Evolutionary conservation across 2,113 vertebrate genomes (phyloP).

Genomic region (Salminus brasiliensis): DNA sequence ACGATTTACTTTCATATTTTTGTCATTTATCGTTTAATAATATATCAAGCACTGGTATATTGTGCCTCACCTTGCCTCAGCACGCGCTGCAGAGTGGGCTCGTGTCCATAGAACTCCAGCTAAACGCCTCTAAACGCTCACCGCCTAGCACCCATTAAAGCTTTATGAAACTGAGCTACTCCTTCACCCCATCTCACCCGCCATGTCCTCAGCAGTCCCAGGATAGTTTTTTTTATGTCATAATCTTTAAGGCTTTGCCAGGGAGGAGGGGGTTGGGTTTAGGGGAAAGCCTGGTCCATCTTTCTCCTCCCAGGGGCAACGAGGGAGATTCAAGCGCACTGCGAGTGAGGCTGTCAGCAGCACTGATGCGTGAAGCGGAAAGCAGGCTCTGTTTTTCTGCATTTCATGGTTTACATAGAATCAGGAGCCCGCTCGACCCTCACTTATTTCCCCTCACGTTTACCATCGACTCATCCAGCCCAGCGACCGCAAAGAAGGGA

Average conservation of each 20-base stretch:
- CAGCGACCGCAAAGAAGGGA: not conserved
- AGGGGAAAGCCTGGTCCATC: constrained; percentile 51
- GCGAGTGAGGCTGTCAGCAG: constrained; percentile 47
- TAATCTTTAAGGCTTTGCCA: constrained; percentile 46
- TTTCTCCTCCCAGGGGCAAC: constrained; percentile 59
- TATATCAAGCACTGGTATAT: not conserved
- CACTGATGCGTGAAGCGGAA: constrained; percentile 59
- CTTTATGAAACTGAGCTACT: constrained; percentile 20
- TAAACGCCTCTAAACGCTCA: not conserved
- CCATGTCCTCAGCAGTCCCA: constrained; percentile 31
- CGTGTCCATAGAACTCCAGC: not conserved
- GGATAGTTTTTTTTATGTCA: constrained; percentile 46
- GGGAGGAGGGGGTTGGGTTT: constrained; percentile 46
- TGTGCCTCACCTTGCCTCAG: not conserved
- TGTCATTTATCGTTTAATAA: not conserved
- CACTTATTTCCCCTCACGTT: constrained; percentile 31
- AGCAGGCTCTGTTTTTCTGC: constrained; percentile 48
- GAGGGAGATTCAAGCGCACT: constrained; percentile 70
- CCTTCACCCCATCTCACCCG: not conserved
- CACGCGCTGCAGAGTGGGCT: not conserved
- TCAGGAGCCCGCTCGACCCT: constrained; percentile 23
- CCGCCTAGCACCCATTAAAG: constrained; percentile 2
- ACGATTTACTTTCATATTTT: not conserved
- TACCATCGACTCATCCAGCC: constrained; percentile 21
- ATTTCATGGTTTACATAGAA: constrained; percentile 51